Evolutionary conservation across 2,888 invertebrate genomes (phyloP).

Genomic region (Aleiodes testaceus): DNA sequence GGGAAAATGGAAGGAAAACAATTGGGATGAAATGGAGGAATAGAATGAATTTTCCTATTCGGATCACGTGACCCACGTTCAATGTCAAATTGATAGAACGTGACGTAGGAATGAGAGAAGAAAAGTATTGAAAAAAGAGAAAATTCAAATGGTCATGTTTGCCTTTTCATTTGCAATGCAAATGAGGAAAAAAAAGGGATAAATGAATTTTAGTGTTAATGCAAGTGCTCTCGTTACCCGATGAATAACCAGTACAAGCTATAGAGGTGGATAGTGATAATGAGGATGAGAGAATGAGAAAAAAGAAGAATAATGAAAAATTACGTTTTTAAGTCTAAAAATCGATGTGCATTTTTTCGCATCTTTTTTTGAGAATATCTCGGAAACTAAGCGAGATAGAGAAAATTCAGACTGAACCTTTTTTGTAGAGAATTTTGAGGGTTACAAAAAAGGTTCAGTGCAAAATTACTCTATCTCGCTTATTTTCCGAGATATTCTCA

Average conservation of each 20-base stretch:
- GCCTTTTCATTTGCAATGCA: conserved; percentile 17
- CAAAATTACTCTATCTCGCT: no score
- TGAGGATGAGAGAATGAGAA: conserved; percentile 7
- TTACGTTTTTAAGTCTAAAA: conserved; percentile 14
- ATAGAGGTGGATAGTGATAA: conserved; percentile 8
- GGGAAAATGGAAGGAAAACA: conserved; percentile 19
- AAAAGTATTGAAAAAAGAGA: conserved; percentile 1
- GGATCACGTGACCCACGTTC: conserved; percentile 2
- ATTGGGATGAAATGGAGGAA: conserved; percentile 7
- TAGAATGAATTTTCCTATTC: conserved; percentile 37
- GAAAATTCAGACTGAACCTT: no score
- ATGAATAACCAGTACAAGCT: conserved; percentile 28
- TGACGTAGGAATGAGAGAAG: background rate
- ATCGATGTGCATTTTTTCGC: conserved; percentile 18
- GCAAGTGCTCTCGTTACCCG: background rate
- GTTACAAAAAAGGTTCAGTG: no score
- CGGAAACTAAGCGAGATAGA: no score
- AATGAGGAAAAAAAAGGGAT: conserved; percentile 21
- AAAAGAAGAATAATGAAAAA: conserved; percentile 19
- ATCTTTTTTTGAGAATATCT: no score
- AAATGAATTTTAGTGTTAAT: conserved; percentile 20
- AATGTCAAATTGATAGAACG: background rate
- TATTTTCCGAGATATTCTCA: no score
- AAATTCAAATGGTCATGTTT: conserved; percentile 4
- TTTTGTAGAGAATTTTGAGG: no score